Evolutionary conservation across 2,797 vertebrate species (phyloP), one percentile per base, ranked within the genome.

Genomic region (Acrossocheilus fasciatus): DNA sequence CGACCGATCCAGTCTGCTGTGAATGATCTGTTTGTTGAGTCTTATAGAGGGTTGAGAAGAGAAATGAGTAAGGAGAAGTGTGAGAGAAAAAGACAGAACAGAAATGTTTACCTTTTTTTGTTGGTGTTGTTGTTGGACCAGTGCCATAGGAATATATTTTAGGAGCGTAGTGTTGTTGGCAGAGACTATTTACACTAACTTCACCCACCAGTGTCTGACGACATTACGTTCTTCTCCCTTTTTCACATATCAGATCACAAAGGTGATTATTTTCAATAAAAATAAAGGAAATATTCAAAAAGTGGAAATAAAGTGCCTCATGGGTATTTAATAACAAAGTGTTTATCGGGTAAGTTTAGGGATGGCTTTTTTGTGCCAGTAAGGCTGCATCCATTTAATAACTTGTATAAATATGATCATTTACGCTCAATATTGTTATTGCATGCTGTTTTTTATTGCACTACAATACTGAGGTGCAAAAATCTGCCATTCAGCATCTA

Each of bases 11-110:
- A 4, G 34, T 54, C 39, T 2, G 4, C 45, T 78, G 36, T 54
- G 34, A 54, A 47, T 70, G 62, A 78, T 57, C 54, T 43, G 36
- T 54, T 84, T 69, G 43, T 84, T 36, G 54, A 73, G 36, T 23
- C 69, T 18, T 26, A 30, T 59, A 59, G 59, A 83, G 43, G 12
- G 59, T 36, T 8, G 54, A 45, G 41, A 73, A 39, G 26, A 64
- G 72, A 64, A 83, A 45, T 18, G 82, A 59, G 23, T 15, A 26
- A 39, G 8, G 34, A n/a, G 36, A 45, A 82, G 36, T 59, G 57
- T 36, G 45, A 12, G 47, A 57, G 81, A 43, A 72, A 41, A 41
- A 6, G 75, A 41, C 36, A 41, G 45, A 10, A 41, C 68, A 26
- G 66, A 50, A 17, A 15, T 59, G n/a, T 73, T 26, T 18, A 30